phyloP scores from a whole-genome alignment of 2,113 vertebrate species.

The Embiotoca jacksoni region DNA sequence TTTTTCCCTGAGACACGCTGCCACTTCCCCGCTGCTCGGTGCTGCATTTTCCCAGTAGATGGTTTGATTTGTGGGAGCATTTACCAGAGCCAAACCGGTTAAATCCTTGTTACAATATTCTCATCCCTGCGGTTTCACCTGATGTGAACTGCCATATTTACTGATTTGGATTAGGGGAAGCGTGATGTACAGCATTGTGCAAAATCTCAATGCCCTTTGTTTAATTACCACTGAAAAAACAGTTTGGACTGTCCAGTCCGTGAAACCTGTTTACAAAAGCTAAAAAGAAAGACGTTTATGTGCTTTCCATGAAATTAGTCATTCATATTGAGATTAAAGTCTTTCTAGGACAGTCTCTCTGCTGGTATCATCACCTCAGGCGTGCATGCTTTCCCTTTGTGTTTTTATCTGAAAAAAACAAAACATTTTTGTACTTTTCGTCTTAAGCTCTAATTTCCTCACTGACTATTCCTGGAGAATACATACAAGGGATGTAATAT shows the following conservation, averaged over 20 bases:
- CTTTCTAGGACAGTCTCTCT: conserved; percentile 57
- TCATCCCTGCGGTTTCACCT: conserved; percentile 7
- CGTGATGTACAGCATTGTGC: too few relatives aligned
- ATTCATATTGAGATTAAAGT: conserved; percentile 58
- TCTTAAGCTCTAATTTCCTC: conserved; percentile 45
- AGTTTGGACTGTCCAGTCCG: background rate
- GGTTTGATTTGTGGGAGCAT: conserved; percentile 33
- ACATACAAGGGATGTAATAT: conserved; percentile 23
- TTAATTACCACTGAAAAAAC: background rate
- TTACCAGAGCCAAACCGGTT: background rate
- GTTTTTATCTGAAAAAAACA: conserved; percentile 40
- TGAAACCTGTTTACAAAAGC: background rate
- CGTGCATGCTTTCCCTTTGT: conserved; percentile 33
- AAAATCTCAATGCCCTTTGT: too few relatives aligned
- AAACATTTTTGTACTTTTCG: conserved; percentile 45
- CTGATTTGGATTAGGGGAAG: too few relatives aligned
- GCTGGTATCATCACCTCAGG: conserved; percentile 49
- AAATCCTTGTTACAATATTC: background rate
- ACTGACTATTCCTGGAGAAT: conserved; percentile 22
- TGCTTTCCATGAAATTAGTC: conserved; percentile 53
- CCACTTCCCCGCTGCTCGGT: conserved; percentile 20
- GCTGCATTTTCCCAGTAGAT: conserved; percentile 29
- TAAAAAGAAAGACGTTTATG: conserved; percentile 36
- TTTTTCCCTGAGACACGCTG: conserved; percentile 19
- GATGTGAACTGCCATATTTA: background rate